Conservation (phyloP, 2,113 vertebrate genomes). For the Hippocampus comes region DNA sequence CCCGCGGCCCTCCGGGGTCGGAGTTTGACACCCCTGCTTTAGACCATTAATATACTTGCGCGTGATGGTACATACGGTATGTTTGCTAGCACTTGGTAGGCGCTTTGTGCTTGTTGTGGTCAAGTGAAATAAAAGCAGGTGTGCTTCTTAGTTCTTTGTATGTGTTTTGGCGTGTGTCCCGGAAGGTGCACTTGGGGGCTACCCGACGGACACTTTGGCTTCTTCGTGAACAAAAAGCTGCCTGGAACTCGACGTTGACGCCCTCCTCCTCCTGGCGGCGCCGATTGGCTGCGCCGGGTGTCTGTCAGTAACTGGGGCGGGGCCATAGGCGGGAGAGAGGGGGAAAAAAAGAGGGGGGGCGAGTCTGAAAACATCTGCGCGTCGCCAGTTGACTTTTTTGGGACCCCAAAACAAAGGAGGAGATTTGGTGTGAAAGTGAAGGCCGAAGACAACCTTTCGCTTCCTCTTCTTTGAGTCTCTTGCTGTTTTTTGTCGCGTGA, state of each 20-base stretch:
- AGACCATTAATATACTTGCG: too few relatives aligned
- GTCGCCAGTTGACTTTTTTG: not conserved
- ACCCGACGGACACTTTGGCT: too few relatives aligned
- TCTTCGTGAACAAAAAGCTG: not conserved
- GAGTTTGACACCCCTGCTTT: too few relatives aligned
- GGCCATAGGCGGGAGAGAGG: not conserved
- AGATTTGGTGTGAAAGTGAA: not conserved
- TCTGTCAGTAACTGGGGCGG: not conserved
- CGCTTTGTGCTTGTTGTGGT: too few relatives aligned
- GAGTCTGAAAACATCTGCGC: slow-evolving; percentile 4
- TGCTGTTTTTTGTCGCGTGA: not conserved
- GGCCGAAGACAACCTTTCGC: not conserved
- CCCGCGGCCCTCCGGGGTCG: too few relatives aligned
- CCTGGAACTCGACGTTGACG: not conserved
- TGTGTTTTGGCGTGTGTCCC: too few relatives aligned
- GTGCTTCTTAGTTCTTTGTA: not conserved
- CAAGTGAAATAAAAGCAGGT: not conserved
- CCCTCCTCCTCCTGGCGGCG: not conserved
- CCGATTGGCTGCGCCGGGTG: not conserved
- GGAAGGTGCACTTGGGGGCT: not conserved
- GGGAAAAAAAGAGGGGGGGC: not conserved
- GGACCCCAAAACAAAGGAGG: not conserved
- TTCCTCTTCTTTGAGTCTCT: not conserved
- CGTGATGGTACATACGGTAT: too few relatives aligned
- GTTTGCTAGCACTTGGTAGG: too few relatives aligned